Evolutionary conservation across 2,797 vertebrate genomes (phyloP).

Genomic region (Sparus aurata): DNA sequence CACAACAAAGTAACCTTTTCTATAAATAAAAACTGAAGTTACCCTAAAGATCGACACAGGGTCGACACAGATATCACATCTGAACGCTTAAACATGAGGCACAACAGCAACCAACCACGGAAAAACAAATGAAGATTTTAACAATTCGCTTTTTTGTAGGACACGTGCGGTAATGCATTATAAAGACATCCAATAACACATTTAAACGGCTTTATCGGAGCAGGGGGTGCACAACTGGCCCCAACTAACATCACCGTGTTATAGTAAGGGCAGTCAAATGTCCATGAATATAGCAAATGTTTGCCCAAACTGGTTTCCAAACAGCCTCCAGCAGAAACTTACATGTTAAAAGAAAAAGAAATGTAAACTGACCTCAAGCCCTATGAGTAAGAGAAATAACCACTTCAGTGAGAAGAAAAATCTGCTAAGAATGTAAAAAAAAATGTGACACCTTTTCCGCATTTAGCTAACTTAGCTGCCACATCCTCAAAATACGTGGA

Average conservation of each 20-base stretch:
- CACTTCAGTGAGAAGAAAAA: background rate
- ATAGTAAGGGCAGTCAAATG: background rate
- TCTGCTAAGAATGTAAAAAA: background rate
- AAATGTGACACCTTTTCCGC: slow-evolving; percentile 37
- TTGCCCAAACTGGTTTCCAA: slow-evolving; percentile 5
- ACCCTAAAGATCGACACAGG: background rate
- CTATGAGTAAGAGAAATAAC: background rate
- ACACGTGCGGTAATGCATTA: background rate
- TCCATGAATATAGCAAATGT: background rate
- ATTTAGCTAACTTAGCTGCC: slow-evolving; percentile 33
- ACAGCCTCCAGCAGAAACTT: background rate
- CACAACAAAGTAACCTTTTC: background rate
- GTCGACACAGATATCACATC: background rate
- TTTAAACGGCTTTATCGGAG: background rate
- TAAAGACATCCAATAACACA: background rate
- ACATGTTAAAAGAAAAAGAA: background rate
- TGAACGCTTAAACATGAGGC: background rate
- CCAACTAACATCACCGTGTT: no score
- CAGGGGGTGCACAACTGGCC: no score
- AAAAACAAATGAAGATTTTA: background rate
- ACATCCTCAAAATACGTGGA: slow-evolving; percentile 49
- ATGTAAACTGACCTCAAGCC: background rate
- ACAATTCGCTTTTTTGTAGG: no score
- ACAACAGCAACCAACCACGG: background rate
- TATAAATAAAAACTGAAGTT: background rate